Conservation (phyloP, 2,797 vertebrate species). For the Thaleichthys pacificus region DNA sequence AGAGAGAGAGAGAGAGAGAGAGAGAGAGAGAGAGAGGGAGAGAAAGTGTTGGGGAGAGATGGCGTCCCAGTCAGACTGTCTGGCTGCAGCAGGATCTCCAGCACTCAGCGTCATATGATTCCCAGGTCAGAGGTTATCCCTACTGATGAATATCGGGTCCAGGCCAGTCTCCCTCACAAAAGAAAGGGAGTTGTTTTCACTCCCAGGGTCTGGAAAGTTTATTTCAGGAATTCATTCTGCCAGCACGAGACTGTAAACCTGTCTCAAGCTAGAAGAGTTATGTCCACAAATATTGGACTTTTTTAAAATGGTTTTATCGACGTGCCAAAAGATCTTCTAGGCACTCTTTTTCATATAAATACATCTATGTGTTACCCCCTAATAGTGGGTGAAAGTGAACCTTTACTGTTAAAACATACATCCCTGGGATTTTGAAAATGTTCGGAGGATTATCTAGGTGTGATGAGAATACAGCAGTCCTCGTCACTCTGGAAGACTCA, state of each 20-base stretch:
- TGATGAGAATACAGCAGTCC: constrained; percentile 57
- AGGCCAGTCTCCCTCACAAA: constrained; percentile 62
- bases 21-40: constrained; percentile 1
- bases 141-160: constrained; percentile 79
- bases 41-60: constrained; percentile 54
- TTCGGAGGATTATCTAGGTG: constrained; percentile 65
- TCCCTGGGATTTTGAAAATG: constrained; percentile 55
- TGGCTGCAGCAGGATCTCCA: constrained; percentile 80
- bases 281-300: constrained; percentile 67
- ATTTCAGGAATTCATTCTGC: constrained; percentile 78
- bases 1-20: background rate
- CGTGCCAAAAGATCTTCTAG: constrained; percentile 57
- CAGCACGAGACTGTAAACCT: constrained; percentile 78
- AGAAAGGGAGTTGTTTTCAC: constrained; percentile 70
- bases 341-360: constrained; percentile 51
- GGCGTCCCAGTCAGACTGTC: constrained; percentile 82
- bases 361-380: constrained; percentile 42
- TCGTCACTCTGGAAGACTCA: constrained; percentile 41
- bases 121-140: constrained; percentile 80
- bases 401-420: constrained; percentile 53
- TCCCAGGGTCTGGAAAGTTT: constrained; percentile 77
- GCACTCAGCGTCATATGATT: constrained; percentile 82
- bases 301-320: constrained; percentile 53
- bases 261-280: constrained; percentile 72
- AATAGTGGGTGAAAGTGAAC: constrained; percentile 29